These are phyloP conservation scores for Nothura maculosa DNA, from an alignment of 2,797 vertebrate genomes.

Conservation along the genomic window DNA sequence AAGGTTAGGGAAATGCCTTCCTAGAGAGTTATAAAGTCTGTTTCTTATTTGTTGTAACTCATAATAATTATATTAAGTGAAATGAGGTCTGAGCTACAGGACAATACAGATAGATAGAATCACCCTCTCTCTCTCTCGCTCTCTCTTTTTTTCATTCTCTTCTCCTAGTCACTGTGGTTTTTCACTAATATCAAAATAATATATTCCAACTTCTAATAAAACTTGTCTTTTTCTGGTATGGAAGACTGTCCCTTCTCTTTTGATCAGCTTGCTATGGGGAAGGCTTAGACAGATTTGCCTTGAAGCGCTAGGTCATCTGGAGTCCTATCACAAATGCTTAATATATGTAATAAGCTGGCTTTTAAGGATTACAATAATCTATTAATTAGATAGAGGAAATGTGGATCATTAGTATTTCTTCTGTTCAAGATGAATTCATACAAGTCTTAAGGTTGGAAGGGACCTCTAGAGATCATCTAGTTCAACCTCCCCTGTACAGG, in stretches of 20 bases:
- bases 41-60: neutral
- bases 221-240: neutral
- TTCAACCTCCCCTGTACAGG: no score
- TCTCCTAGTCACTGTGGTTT: neutral
- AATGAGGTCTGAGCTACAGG: no score
- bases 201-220: neutral
- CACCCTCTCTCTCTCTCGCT: neutral
- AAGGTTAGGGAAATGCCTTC: neutral
- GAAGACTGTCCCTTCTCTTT: neutral
- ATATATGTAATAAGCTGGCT: neutral
- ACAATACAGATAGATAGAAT: neutral
- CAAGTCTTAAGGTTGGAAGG: no score
- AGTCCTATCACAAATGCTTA: neutral
- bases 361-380: neutral
- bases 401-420: no score
- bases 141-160: neutral
- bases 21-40: neutral
- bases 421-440: no score
- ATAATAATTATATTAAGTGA: no score
- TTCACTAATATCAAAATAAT: neutral
- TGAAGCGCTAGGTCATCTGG: neutral
- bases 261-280: neutral
- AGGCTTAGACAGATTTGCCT: neutral
- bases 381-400: no score
- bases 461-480: no score